phyloP scores from a whole-genome alignment of 2,888 invertebrate species.

The Dugesia japonica region DNA sequence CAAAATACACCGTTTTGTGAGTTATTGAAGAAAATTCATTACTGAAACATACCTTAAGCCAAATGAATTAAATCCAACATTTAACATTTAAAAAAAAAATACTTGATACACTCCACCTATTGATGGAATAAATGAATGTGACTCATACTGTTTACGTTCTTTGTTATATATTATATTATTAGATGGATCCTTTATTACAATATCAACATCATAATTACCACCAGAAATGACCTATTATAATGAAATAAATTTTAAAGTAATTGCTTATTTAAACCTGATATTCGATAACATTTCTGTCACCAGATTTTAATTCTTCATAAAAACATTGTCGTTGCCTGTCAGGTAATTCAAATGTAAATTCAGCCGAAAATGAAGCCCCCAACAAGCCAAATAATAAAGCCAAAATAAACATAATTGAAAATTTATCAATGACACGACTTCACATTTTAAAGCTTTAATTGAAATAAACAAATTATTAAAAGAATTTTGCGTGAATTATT shows the following conservation, averaged over 20 bases:
- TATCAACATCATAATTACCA: background rate
- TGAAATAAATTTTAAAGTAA: background rate
- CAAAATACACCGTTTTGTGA: constrained; percentile 14
- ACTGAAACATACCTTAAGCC: background rate
- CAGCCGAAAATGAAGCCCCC: background rate
- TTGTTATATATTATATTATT: background rate
- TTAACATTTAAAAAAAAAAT: no score
- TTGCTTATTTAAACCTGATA: background rate
- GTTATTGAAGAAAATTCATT: constrained; percentile 5
- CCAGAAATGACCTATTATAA: background rate
- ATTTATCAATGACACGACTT: background rate
- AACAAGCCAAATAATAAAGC: background rate
- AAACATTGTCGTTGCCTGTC: background rate
- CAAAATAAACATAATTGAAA: background rate
- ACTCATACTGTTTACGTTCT: background rate
- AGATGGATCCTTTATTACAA: background rate
- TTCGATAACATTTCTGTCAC: background rate
- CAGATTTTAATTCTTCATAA: background rate
- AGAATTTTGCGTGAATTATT: no score
- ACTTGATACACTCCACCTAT: background rate
- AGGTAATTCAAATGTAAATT: background rate
- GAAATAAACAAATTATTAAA: background rate
- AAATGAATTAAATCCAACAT: no score
- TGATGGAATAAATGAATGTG: constrained; percentile 9
- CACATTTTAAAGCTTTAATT: background rate